A percentile compares a stretch with the other conserved stretches of the same genome.
Conservation (phyloP, 1,140 invertebrate genomes). For the Zaprionus nigranus region DNA sequence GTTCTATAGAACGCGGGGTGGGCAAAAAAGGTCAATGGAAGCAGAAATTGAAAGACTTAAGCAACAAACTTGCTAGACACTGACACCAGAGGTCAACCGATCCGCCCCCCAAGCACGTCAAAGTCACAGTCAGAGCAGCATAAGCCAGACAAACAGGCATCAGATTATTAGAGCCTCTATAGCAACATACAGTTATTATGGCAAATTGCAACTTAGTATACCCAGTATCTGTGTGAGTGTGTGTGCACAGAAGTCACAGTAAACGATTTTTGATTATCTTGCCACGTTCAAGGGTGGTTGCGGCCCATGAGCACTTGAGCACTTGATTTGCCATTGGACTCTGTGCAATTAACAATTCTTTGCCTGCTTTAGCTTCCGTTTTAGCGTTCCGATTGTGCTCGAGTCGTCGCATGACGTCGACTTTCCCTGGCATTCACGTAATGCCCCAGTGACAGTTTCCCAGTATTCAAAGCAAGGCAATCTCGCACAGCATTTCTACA, state of each 20-base stretch:
- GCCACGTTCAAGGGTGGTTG: slow-evolving; percentile 59
- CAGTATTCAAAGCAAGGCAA: slow-evolving; percentile 15
- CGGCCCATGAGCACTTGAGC: slow-evolving; percentile 8
- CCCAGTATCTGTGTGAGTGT: slow-evolving; percentile 18
- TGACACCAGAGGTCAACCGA: slow-evolving; percentile 12
- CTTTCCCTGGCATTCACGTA: slow-evolving; percentile 18
- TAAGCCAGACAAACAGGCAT: slow-evolving; percentile 12
- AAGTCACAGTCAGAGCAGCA: neutral
- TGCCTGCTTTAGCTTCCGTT: slow-evolving; percentile 1
- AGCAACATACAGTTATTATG: slow-evolving; percentile 37
- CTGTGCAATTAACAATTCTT: slow-evolving; percentile 46
- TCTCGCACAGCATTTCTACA: neutral
- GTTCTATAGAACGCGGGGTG: slow-evolving; percentile 33
- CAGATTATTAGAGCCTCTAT: slow-evolving; percentile 25
- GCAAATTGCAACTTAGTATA: slow-evolving; percentile 44
- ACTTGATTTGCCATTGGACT: slow-evolving; percentile 43
- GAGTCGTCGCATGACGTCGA: neutral
- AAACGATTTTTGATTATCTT: slow-evolving; percentile 65
- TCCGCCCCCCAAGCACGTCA: slow-evolving; percentile 9
- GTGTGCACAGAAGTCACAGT: slow-evolving; percentile 8
- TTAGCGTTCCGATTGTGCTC: neutral
- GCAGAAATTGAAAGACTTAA: slow-evolving; percentile 52
- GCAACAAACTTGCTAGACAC: slow-evolving; percentile 42
- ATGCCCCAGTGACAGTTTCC: slow-evolving; percentile 9
- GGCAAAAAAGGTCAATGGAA: slow-evolving; percentile 65